Evolutionary conservation across 1,140 invertebrate genomes (phyloP).

Genomic region (Cotesia typhae): DNA sequence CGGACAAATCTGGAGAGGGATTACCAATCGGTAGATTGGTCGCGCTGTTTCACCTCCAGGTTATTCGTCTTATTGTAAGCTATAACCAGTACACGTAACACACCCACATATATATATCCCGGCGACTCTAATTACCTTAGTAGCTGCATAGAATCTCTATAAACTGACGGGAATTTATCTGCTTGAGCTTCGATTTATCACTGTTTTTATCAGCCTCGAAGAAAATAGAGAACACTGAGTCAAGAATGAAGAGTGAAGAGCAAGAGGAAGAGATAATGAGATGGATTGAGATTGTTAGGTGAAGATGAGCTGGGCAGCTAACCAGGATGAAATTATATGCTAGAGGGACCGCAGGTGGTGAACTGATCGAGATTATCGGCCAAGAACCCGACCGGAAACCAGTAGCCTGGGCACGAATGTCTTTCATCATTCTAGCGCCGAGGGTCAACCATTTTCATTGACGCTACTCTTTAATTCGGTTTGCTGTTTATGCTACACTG

Average conservation of each 20-base stretch:
- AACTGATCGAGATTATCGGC: constrained; percentile 57
- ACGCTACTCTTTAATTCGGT: background rate
- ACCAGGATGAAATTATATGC: background rate
- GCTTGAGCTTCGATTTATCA: constrained; percentile 39
- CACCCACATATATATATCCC: too few species aligned
- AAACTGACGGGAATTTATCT: constrained; percentile 36
- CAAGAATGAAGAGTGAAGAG: constrained; percentile 47
- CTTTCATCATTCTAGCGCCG: constrained; percentile 49
- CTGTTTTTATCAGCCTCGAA: constrained; percentile 40
- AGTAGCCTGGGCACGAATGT: constrained; percentile 52
- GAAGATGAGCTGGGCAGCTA: background rate
- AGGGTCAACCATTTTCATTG: constrained; percentile 4
- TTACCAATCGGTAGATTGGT: too few species aligned
- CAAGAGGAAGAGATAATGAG: constrained; percentile 11
- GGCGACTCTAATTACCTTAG: constrained; percentile 36
- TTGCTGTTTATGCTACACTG: background rate
- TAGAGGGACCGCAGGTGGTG: constrained; percentile 49
- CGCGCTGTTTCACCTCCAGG: background rate
- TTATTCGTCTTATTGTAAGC: constrained; percentile 2
- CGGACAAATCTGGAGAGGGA: too few species aligned
- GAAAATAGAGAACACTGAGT: constrained; percentile 40
- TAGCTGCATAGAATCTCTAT: too few species aligned
- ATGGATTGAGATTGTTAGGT: constrained; percentile 21
- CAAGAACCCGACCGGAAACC: constrained; percentile 54
- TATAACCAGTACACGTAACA: too few species aligned